Evolutionary conservation across 2,113 vertebrate genomes (phyloP).

Genomic region (Candoia aspera): DNA sequence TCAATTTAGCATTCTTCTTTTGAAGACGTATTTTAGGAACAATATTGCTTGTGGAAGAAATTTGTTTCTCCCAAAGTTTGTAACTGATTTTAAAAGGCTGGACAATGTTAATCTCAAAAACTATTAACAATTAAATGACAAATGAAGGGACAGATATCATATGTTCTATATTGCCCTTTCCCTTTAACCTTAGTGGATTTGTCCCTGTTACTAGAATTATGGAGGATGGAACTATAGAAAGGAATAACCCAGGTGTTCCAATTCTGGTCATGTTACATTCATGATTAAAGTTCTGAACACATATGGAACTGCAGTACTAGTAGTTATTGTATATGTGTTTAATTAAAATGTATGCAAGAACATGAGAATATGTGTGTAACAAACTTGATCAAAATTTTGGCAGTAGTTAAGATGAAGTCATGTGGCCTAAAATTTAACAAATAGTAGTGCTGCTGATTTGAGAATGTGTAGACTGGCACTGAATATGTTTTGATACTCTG

Average conservation of each 20-base stretch:
- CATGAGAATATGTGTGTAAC: neutral
- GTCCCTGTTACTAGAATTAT: neutral
- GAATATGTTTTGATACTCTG: neutral
- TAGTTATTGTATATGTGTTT: neutral
- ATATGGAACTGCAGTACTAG: neutral
- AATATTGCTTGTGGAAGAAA: neutral
- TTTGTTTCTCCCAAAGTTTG: neutral
- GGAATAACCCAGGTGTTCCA: neutral
- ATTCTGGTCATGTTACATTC: neutral
- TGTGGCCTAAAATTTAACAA: neutral
- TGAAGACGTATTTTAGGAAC: neutral
- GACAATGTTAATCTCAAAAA: neutral
- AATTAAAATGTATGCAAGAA: neutral
- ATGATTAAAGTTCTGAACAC: neutral
- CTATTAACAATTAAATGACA: neutral
- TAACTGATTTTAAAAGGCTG: neutral
- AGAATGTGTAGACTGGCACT: neutral
- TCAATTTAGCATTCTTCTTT: neutral
- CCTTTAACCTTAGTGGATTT: neutral
- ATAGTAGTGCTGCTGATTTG: neutral
- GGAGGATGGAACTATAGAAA: neutral
- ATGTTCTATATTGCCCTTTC: neutral
- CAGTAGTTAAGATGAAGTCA: too few relatives aligned
- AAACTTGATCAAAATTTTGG: neutral
- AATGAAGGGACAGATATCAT: neutral